A percentile compares a stretch with the other conserved stretches of the same genome.
These are phyloP conservation scores for Onychorhynchus coronatus DNA, from an alignment of 2,113 vertebrate species.

Conservation along the genomic window DNA sequence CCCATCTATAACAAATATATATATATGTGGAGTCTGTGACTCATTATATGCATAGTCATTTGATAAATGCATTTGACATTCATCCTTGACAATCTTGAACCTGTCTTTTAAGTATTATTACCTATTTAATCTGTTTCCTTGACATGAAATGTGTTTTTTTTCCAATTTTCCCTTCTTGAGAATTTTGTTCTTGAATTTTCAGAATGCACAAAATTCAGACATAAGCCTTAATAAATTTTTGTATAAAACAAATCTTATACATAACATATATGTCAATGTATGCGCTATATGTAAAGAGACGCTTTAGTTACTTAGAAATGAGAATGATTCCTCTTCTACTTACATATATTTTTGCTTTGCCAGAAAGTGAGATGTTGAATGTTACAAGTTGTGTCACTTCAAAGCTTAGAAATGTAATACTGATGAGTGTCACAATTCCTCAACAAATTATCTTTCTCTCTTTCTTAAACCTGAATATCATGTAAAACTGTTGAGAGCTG, in stretches of 20 bases:
- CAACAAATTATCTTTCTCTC: not conserved
- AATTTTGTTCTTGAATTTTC: not conserved
- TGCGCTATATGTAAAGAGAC: not conserved
- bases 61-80: not conserved
- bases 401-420: not conserved
- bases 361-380: not conserved
- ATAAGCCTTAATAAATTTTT: slow-evolving; percentile 32
- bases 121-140: not conserved
- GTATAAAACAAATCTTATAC: not conserved
- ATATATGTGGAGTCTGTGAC: not conserved
- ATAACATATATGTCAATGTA: not conserved
- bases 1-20: not conserved
- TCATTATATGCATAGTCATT: not conserved
- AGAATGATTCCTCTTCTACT: not conserved
- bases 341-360: not conserved
- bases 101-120: not conserved
- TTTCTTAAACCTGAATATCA: not conserved
- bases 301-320: not conserved
- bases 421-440: not conserved
- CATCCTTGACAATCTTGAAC: not conserved
- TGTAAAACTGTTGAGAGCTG: fast-evolving
- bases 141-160: not conserved
- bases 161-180: not conserved
- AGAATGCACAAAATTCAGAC: not conserved
- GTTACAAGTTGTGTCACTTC: not conserved